Conservation (phyloP, 1,140 invertebrate species). For the Lepidurus apus region DNA sequence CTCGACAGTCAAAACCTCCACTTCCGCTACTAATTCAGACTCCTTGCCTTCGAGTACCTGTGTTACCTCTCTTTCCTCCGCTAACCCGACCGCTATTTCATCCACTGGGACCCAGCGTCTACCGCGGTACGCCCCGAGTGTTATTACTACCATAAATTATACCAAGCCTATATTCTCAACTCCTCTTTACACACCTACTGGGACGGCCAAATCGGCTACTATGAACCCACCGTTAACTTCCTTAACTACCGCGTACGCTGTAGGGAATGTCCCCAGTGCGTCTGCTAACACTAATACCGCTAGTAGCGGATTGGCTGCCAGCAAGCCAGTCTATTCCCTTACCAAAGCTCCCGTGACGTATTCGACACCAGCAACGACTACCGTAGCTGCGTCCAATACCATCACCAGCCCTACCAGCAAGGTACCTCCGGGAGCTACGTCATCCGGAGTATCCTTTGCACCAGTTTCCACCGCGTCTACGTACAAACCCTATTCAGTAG, state of each 20-base stretch:
- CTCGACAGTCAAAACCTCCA: slow-evolving; percentile 41
- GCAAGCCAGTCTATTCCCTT: not conserved
- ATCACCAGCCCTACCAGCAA: not conserved
- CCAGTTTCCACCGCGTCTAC: not conserved
- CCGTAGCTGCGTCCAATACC: not conserved
- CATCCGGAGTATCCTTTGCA: not conserved
- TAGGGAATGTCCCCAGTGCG: not conserved
- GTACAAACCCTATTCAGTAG: slow-evolving; percentile 32
- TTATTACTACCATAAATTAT: not conserved
- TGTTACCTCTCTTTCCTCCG: not conserved
- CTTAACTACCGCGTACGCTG: not conserved
- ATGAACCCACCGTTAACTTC: not conserved
- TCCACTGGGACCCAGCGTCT: not conserved
- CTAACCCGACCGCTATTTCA: not conserved
- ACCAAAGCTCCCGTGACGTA: not conserved
- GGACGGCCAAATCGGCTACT: not conserved
- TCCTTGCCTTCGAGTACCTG: slow-evolving; percentile 23
- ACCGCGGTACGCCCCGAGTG: not conserved
- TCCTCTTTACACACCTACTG: not conserved
- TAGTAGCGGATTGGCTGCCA: not conserved
- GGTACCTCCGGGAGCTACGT: not conserved
- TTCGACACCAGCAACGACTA: not conserved
- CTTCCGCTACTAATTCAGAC: slow-evolving; percentile 6
- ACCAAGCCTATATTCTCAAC: not conserved
- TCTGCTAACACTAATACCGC: not conserved